Evolutionary conservation across 2,797 vertebrate genomes (phyloP).

Genomic region (Hybognathus amarus): DNA sequence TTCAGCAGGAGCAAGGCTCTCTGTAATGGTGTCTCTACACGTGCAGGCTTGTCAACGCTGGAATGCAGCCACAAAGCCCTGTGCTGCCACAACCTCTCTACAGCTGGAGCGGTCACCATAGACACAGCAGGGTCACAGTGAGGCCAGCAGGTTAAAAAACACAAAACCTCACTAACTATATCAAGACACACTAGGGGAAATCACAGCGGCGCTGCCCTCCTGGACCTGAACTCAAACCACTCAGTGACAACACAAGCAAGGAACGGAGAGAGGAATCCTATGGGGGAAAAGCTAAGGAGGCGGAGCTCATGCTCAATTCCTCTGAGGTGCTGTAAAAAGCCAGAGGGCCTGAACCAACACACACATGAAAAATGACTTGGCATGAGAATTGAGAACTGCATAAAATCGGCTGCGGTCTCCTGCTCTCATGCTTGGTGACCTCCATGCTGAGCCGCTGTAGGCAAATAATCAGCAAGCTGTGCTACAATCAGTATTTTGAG

Average conservation of each 20-base stretch:
- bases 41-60: slow-evolving; percentile 46
- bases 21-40: slow-evolving; percentile 27
- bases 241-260: not conserved
- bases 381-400: slow-evolving; percentile 33
- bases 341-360: slow-evolving; percentile 33
- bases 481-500: slow-evolving; percentile 20
- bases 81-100: slow-evolving; percentile 22
- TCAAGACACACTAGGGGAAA: slow-evolving; percentile 20
- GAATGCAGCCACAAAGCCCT: slow-evolving; percentile 52
- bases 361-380: slow-evolving; percentile 46
- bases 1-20: slow-evolving; percentile 8
- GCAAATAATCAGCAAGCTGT: slow-evolving; percentile 16
- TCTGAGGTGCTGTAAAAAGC: slow-evolving; percentile 25
- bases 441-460: slow-evolving; percentile 6
- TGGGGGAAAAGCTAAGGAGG: not conserved
- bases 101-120: slow-evolving; percentile 24
- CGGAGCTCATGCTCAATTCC: slow-evolving; percentile 21
- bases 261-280: not conserved
- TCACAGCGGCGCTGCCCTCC: not conserved
- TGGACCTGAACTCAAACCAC: slow-evolving; percentile 14
- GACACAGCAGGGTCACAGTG: slow-evolving; percentile 17
- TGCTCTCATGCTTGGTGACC: slow-evolving; percentile 4
- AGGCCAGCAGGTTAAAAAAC: slow-evolving; percentile 46
- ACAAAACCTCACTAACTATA: slow-evolving; percentile 13
- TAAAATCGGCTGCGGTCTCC: not conserved